phyloP scores from a whole-genome alignment of 2,113 vertebrate species.

The Octodon degus region DNA sequence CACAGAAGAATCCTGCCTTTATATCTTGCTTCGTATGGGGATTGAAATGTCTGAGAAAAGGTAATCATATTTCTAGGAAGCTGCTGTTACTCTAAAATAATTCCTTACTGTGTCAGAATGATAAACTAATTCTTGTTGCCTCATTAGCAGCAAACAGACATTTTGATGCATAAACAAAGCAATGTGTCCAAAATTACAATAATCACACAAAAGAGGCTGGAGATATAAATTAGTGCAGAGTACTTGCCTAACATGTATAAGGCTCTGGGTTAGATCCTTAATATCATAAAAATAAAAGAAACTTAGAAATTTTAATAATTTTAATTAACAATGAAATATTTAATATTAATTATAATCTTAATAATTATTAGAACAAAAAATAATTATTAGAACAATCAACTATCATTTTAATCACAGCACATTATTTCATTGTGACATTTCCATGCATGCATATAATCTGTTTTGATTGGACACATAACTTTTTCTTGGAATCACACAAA shows the following conservation, averaged over 20 bases:
- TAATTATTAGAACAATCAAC: not conserved
- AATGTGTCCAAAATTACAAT: not conserved
- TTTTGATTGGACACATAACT: not conserved
- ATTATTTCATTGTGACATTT: not conserved
- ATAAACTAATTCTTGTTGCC: not conserved
- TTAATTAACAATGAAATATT: not conserved
- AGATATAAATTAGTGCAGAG: not conserved
- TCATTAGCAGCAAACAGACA: not conserved
- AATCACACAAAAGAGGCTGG: not conserved
- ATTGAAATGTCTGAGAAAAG: slow-evolving; percentile 38
- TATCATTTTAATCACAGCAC: not conserved
- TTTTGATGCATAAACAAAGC: not conserved
- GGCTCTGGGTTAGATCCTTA: not conserved
- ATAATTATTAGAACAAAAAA: not conserved
- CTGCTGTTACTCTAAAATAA: not conserved
- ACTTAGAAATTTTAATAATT: not conserved
- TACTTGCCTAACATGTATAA: not conserved
- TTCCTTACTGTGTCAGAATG: not conserved
- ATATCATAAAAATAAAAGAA: not conserved
- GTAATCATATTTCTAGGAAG: not conserved
- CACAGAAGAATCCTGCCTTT: not conserved
- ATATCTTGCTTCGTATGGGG: not conserved
- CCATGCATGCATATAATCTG: not conserved
- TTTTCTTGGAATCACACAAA: not conserved
- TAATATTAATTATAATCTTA: not conserved